Conservation (phyloP, 92 coral and sea anemone genomes). For the Ricordea florida region DNA sequence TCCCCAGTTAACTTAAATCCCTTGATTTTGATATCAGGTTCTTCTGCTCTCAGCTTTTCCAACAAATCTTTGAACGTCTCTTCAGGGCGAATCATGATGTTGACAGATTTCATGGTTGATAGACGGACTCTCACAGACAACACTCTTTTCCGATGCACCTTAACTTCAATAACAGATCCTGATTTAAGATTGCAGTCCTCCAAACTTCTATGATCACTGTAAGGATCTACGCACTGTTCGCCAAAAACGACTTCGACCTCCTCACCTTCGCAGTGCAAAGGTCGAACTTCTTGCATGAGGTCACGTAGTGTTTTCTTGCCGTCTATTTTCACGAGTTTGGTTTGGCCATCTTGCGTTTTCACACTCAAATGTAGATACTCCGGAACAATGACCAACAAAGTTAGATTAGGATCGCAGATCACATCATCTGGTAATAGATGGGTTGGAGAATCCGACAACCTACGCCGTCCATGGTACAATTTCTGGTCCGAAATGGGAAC, state of each 20-base stretch:
- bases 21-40: not conserved
- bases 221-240: not conserved
- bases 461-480: not conserved
- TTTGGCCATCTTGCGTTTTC: not conserved
- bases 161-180: not conserved
- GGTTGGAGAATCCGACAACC: conserved; percentile 4
- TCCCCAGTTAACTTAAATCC: not conserved
- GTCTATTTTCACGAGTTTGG: not conserved
- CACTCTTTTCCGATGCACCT: not conserved
- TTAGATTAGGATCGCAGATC: not conserved
- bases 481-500: conserved; percentile 21
- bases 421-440: not conserved
- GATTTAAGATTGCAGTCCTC: not conserved
- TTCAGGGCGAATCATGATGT: not conserved
- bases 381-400: not conserved
- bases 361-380: conserved; percentile 3
- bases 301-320: not conserved
- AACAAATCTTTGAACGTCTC: conserved; percentile 25
- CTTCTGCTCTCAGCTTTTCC: not conserved
- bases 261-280: not conserved
- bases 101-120: not conserved
- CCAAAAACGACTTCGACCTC: not conserved
- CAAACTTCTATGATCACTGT: not conserved
- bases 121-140: not conserved
- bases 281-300: not conserved